A percentile compares a stretch with the other conserved stretches of the same genome.
phyloP scores from a whole-genome alignment of 2,113 vertebrate species.

The Gymnobelideus leadbeateri region DNA sequence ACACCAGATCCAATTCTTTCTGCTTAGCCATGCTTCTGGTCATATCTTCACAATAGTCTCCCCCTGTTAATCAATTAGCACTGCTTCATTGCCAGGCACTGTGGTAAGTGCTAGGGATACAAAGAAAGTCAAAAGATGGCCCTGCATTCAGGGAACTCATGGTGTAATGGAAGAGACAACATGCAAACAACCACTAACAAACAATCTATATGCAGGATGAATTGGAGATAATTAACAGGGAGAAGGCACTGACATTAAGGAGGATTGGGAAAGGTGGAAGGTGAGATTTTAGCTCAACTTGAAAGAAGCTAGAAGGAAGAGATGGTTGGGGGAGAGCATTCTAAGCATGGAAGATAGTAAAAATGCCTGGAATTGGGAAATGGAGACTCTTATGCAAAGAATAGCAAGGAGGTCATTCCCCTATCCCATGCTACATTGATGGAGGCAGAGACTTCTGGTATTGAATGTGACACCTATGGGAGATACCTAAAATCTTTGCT shows the following conservation, averaged over 20 bases:
- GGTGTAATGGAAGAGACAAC: background rate
- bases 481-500: background rate
- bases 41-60: background rate
- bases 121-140: background rate
- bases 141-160: background rate
- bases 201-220: background rate
- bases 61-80: background rate
- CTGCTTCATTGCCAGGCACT: background rate
- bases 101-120: background rate
- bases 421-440: background rate
- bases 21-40: background rate
- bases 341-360: background rate
- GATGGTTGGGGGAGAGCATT: background rate
- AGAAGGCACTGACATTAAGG: background rate
- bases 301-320: background rate
- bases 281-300: background rate
- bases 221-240: background rate
- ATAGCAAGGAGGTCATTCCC: background rate
- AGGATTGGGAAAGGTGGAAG: background rate
- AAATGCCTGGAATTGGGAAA: background rate
- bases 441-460: background rate
- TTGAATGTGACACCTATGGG: background rate
- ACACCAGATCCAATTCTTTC: background rate
- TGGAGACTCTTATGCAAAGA: background rate
- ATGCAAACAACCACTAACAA: background rate